phyloP scores from a whole-genome alignment of 2,888 invertebrate genomes.

The Mactromeris polynyma region DNA sequence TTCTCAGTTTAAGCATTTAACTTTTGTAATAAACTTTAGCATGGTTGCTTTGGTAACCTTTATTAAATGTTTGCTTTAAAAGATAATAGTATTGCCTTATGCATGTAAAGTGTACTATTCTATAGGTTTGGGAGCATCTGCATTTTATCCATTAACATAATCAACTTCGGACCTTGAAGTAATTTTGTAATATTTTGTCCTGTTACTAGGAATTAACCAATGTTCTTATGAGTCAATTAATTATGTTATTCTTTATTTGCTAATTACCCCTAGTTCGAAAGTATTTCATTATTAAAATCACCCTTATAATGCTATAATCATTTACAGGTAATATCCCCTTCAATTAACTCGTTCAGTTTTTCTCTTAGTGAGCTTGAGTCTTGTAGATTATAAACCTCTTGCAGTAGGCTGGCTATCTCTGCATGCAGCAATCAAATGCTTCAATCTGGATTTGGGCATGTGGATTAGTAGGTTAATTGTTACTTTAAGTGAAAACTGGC shows the following conservation, averaged over 20 bases:
- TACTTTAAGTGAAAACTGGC: no score
- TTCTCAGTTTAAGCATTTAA: no score
- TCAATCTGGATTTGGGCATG: no score
- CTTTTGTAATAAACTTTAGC: not conserved
- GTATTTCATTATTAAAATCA: not conserved
- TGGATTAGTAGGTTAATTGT: no score
- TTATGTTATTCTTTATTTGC: not conserved
- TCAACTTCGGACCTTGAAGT: not conserved
- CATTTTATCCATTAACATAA: not conserved
- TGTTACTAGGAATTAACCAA: not conserved
- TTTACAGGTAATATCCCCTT: not conserved
- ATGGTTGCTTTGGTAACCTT: constrained; percentile 2
- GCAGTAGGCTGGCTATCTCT: no score
- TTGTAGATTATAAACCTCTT: no score
- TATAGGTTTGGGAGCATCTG: not conserved
- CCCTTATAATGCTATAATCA: not conserved
- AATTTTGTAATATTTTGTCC: not conserved
- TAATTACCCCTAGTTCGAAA: not conserved
- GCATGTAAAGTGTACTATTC: not conserved
- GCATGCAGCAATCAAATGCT: no score
- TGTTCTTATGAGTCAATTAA: not conserved
- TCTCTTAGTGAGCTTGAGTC: no score
- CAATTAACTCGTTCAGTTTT: no score
- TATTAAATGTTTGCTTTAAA: not conserved
- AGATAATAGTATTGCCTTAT: not conserved